These are phyloP conservation scores for Mycteria americana DNA, from an alignment of 2,797 vertebrate species.

Conservation along the genomic window DNA sequence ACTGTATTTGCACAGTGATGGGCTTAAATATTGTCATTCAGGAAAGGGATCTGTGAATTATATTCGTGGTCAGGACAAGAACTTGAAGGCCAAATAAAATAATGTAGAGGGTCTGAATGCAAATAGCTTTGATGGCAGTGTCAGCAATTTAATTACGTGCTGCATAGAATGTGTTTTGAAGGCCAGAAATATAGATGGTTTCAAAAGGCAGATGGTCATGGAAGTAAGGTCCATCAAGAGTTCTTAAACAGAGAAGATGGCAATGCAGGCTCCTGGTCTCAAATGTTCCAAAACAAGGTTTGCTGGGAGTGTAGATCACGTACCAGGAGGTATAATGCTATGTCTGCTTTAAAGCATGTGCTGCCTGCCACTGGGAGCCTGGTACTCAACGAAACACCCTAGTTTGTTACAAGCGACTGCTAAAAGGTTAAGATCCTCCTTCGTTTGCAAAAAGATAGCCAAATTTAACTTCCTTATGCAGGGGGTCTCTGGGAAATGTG, in stretches of 20 bases:
- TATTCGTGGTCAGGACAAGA: not conserved
- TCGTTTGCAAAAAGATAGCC: not conserved
- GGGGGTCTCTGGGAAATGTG: not conserved
- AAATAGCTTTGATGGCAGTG: not conserved
- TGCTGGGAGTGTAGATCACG: rapidly evolving
- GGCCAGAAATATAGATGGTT: not conserved
- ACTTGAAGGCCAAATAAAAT: not conserved
- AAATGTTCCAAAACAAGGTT: not conserved
- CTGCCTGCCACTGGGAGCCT: not conserved
- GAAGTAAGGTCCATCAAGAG: not conserved
- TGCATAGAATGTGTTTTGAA: not conserved
- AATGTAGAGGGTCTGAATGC: not conserved
- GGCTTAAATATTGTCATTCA: not conserved
- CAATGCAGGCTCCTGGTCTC: not conserved
- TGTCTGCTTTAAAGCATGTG: not conserved
- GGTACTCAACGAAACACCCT: not conserved
- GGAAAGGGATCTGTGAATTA: not conserved
- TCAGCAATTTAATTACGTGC: not conserved
- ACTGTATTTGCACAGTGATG: not conserved
- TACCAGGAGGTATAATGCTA: not conserved
- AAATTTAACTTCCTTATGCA: not conserved
- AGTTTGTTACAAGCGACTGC: rapidly evolving
- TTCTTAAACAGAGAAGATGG: not conserved
- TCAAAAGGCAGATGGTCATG: not conserved
- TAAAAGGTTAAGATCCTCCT: not conserved